Percentiles rank a stretch among this genome's conserved stretches.
Evolutionary conservation across 1,140 invertebrate species (phyloP).

Genomic region (Halesus radiatus): DNA sequence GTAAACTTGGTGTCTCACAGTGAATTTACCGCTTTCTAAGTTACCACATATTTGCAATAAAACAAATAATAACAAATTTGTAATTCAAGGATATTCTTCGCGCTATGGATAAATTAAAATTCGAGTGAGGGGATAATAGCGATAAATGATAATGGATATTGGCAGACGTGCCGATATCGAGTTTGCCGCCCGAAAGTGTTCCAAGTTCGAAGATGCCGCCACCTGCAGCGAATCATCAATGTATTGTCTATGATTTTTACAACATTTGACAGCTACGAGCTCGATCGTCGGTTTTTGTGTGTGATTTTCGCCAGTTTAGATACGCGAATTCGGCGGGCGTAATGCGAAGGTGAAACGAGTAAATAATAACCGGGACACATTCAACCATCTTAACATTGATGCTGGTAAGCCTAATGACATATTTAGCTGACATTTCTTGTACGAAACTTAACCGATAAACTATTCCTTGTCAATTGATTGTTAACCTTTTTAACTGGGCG

Average conservation of each 20-base stretch:
- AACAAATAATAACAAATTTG: not conserved
- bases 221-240: constrained; percentile 43
- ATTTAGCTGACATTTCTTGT: not conserved
- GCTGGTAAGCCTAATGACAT: constrained; percentile 23
- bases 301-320: not conserved
- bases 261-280: constrained; percentile 44
- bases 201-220: constrained; percentile 41
- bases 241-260: constrained; percentile 49
- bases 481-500: constrained; percentile 45
- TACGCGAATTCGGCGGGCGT: constrained; percentile 9
- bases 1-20: no score
- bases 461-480: constrained; percentile 35
- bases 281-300: constrained; percentile 27
- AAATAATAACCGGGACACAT: constrained; percentile 1
- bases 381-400: constrained; percentile 42
- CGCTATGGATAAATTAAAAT: no score
- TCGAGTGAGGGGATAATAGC: no score
- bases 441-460: constrained; percentile 24
- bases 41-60: no score
- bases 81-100: not conserved
- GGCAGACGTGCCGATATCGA: constrained; percentile 1
- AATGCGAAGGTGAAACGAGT: constrained; percentile 7
- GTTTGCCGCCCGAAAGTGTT: constrained; percentile 23
- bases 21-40: no score
- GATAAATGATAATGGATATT: not conserved